phyloP scores from a whole-genome alignment of 2,888 invertebrate genomes.

The Clunio marinus region DNA sequence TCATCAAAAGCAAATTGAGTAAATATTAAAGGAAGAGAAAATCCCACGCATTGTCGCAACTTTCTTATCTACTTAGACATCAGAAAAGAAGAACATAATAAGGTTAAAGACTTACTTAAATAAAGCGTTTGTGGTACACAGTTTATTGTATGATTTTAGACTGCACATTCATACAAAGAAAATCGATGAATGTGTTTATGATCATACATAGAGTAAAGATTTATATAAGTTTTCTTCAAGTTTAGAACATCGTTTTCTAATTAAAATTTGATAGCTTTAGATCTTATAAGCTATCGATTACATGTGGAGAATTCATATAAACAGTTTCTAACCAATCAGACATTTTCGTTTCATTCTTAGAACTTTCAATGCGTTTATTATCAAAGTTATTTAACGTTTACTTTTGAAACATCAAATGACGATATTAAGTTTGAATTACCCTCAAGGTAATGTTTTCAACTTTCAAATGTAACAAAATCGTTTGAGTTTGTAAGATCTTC shows the following conservation, averaged over 20 bases:
- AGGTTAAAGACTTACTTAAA: too few species aligned
- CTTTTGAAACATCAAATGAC: too few species aligned
- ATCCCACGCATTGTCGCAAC: neutral
- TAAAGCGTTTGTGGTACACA: too few species aligned
- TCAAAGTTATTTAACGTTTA: too few species aligned
- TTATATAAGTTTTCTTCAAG: constrained; percentile 6
- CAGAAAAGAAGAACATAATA: neutral
- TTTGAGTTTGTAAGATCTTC: too few species aligned
- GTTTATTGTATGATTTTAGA: constrained; percentile 29
- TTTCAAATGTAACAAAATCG: too few species aligned
- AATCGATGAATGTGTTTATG: constrained; percentile 23
- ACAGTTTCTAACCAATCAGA: too few species aligned
- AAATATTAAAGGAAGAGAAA: neutral
- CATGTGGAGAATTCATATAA: constrained; percentile 19
- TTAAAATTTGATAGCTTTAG: constrained; percentile 15
- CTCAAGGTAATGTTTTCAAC: neutral
- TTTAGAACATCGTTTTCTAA: neutral
- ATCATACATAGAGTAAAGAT: constrained; percentile 28
- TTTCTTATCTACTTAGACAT: neutral
- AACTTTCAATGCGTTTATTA: too few species aligned
- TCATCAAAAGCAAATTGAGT: neutral
- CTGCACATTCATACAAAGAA: neutral
- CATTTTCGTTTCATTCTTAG: too few species aligned
- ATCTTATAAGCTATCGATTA: neutral
- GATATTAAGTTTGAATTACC: constrained; percentile 14